Percentiles rank a stretch among this genome's conserved stretches.
Evolutionary conservation across 2,797 vertebrate genomes (phyloP).

Genomic region (Psittacula echo): DNA sequence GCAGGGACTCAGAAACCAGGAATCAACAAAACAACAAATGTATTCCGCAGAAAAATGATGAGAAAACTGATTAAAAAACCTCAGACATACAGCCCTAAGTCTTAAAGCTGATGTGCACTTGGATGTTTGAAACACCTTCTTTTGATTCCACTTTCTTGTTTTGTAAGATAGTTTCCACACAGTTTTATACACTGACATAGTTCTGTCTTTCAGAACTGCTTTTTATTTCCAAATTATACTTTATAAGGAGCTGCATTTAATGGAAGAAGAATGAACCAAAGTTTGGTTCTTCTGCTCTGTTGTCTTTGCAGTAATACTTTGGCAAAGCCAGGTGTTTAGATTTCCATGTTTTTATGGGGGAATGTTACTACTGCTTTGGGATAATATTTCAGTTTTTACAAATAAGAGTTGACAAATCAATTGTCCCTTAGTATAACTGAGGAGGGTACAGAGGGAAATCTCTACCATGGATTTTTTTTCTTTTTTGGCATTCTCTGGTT

Average conservation of each 20-base stretch:
- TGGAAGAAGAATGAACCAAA: background rate
- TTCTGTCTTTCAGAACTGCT: conserved; percentile 36
- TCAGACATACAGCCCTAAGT: background rate
- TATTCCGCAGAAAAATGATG: background rate
- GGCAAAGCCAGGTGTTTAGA: background rate
- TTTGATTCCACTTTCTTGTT: background rate
- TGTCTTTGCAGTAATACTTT: conserved; percentile 23
- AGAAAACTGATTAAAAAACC: conserved; percentile 40
- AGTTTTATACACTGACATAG: conserved; percentile 13
- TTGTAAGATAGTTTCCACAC: conserved; percentile 3
- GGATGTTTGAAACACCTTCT: background rate
- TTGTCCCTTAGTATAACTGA: background rate
- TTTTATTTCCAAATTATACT: background rate
- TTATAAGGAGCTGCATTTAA: conserved; percentile 3
- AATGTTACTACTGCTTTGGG: background rate
- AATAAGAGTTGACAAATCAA: background rate
- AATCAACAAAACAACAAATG: background rate
- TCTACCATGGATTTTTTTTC: background rate
- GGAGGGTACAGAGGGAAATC: background rate
- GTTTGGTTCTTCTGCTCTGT: background rate
- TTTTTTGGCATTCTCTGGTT: background rate
- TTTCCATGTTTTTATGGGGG: conserved; percentile 25
- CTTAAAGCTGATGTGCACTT: conserved; percentile 4
- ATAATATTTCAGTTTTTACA: background rate
- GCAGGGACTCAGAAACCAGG: conserved; percentile 30